A percentile compares a stretch with the other conserved stretches of the same genome.
phyloP scores from a whole-genome alignment of 2,797 vertebrate genomes.

The Mycteria americana region DNA sequence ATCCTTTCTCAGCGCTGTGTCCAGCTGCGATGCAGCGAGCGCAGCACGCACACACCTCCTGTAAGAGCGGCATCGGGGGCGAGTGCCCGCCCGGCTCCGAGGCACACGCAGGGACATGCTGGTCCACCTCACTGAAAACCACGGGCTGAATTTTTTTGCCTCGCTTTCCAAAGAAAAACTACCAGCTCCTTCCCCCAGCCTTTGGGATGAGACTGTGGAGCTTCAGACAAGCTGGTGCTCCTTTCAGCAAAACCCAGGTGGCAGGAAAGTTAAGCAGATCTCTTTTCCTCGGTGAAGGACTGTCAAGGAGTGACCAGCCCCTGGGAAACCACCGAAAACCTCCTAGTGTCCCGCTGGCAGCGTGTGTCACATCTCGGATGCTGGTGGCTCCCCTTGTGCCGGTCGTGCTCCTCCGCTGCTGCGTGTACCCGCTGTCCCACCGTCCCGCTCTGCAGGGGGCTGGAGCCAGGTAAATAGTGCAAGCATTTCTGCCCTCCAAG shows the following conservation, averaged over 20 bases:
- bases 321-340: background rate
- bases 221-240: background rate
- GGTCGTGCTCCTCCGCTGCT: background rate
- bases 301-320: background rate
- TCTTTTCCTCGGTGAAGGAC: background rate
- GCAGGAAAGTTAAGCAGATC: background rate
- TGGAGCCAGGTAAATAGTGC: background rate
- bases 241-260: background rate
- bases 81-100: background rate
- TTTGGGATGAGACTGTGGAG: background rate
- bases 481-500: background rate
- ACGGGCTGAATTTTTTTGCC: background rate
- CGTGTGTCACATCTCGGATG: background rate
- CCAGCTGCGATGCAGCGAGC: rapidly evolving
- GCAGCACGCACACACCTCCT: background rate
- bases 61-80: rapidly evolving
- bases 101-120: rapidly evolving
- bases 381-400: background rate
- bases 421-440: rapidly evolving
- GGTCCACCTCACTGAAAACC: background rate
- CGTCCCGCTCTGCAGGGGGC: rapidly evolving
- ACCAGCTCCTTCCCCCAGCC: background rate
- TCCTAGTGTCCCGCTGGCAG: background rate
- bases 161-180: background rate
- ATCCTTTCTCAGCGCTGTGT: background rate